Base-by-base conservation (phyloP, 2,113 vertebrate genomes). In the Hippocampus abdominalis region DNA sequence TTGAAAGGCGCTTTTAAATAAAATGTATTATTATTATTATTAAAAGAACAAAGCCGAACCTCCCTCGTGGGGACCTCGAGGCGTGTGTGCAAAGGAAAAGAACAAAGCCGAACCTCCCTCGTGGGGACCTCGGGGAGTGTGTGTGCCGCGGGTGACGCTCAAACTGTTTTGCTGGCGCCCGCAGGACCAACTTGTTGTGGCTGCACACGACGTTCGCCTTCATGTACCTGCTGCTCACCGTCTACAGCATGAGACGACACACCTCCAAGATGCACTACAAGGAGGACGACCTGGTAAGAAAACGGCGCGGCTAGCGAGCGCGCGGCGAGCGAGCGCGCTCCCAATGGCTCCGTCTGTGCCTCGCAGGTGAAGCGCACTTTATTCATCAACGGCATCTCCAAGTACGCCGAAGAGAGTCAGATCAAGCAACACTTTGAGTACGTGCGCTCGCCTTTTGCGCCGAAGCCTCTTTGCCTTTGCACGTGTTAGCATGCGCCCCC, bases 181-280 rank as follows among this genome's bases (percentile, higher is more conserved):
- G 25, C 63, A 64, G 63, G 42, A 64, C 63, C 42, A 64, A 94
- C 81, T 90, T 98, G 72, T 87, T 99, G 1, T 99, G 97, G 97
- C 92, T 99, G 73, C 97, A 98, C 90, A 99, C 97, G 1, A 94
- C 86, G 29, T 99, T 98, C 63, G 97, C 97, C 72, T 98, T 98
- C 87, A 89, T 99, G 66, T 99, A 99, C 89, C 92, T 99, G 89
- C 89, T 99, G 84, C 92, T 98, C 86, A 99, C 97, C 0, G 97
- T 99, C 81, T 96, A 95, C 87, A 97, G 96, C 91, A 99, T 99
- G 97, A 93, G 97, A 9, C 92, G 97, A 18, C 97, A 99, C 90
- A 99, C 97, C 42, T 98, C 97, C 78, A 98, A 95, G 90, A 98
- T 99, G 97, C 96, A 94, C 84, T 99, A 99, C 92, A 97, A 95